A percentile compares a stretch with the other conserved stretches of the same genome.
Evolutionary conservation across 2,113 vertebrate genomes (phyloP).

Genomic region (Fukomys damarensis): DNA sequence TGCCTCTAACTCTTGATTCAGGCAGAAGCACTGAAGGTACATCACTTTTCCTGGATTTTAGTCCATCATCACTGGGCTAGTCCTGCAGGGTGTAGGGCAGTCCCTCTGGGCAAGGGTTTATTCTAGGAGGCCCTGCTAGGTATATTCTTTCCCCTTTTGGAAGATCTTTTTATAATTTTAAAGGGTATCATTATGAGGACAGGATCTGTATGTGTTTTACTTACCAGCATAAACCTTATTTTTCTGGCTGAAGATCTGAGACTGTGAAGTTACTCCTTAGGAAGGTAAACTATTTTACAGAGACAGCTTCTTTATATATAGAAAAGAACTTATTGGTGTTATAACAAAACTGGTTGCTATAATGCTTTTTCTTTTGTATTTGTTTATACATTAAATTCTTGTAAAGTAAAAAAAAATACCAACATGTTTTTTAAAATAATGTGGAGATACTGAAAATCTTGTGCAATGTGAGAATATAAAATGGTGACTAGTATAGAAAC

Average conservation of each 20-base stretch:
- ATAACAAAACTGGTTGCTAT: constrained; percentile 41
- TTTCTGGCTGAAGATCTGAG: constrained; percentile 54
- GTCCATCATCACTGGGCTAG: neutral
- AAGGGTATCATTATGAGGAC: neutral
- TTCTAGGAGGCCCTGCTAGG: neutral
- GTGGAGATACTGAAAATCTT: neutral
- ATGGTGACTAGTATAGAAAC: neutral
- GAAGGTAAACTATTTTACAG: constrained; percentile 27
- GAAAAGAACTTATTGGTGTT: constrained; percentile 29
- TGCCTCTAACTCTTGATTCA: neutral
- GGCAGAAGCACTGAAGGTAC: neutral
- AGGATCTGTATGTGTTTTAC: constrained; percentile 24
- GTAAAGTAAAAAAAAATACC: constrained; percentile 50
- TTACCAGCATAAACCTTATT: neutral
- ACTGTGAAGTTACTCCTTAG: constrained; percentile 55
- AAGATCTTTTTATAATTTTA: constrained; percentile 5
- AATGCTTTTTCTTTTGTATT: constrained; percentile 68
- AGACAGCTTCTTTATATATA: neutral
- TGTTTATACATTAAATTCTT: constrained; percentile 74
- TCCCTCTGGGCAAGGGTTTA: neutral
- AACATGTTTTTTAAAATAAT: neutral
- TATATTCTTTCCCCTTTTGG: neutral
- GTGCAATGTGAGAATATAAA: neutral
- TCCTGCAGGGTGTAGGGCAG: neutral
- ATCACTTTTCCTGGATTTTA: neutral